Conservation (phyloP, 2,797 vertebrate genomes). For the Merluccius polli region DNA sequence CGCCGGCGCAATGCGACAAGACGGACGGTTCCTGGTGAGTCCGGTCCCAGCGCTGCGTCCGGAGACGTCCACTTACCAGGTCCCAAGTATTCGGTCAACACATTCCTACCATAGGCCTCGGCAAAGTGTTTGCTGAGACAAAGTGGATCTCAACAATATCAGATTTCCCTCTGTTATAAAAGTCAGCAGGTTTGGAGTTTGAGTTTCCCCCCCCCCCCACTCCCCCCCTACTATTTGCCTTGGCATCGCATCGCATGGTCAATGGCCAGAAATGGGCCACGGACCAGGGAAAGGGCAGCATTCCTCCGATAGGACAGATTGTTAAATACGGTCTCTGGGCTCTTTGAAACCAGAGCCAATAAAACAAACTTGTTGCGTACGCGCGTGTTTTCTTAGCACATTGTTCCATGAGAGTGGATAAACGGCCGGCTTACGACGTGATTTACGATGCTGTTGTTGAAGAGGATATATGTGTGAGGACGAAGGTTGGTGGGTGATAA, state of each 20-base stretch:
- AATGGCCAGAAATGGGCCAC: constrained; percentile 39
- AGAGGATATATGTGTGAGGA: constrained; percentile 17
- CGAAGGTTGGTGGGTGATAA: constrained; percentile 10
- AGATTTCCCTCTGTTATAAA: constrained; percentile 57
- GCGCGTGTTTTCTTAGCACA: constrained; percentile 32
- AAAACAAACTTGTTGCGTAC: constrained; percentile 36
- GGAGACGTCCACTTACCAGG: constrained; percentile 45
- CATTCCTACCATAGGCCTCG: constrained; percentile 44
- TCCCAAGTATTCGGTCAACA: constrained; percentile 48
- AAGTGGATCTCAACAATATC: constrained; percentile 43
- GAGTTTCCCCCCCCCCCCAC: too few species aligned
- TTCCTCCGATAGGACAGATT: constrained; percentile 41
- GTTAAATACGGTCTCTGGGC: constrained; percentile 29
- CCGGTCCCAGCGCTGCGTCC: constrained; percentile 35
- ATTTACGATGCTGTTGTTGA: constrained; percentile 21
- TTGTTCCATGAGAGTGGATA: constrained; percentile 16
- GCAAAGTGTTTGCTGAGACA: constrained; percentile 37
- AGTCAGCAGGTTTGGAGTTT: constrained; percentile 45
- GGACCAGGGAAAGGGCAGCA: constrained; percentile 51
- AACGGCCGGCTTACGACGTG: constrained; percentile 22
- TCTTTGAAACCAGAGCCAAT: constrained; percentile 26
- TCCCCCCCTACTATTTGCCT: constrained; percentile 65
- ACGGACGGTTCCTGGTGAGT: constrained; percentile 21
- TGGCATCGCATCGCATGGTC: constrained; percentile 37
- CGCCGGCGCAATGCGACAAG: constrained; percentile 25